Evolutionary conservation across 2,113 vertebrate species (phyloP).

Genomic region (Zosterops borbonicus): DNA sequence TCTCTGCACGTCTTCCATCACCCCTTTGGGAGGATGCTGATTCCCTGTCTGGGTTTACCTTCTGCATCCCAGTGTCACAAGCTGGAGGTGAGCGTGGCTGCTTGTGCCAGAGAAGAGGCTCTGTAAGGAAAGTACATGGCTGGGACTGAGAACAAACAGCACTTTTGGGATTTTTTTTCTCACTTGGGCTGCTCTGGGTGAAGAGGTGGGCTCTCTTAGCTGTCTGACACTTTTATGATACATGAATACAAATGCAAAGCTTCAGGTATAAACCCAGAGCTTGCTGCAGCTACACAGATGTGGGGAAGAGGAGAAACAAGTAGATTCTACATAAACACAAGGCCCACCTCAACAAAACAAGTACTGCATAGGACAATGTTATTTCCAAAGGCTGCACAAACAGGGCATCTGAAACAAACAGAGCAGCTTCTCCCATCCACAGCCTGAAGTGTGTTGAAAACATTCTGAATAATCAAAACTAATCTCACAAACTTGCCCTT

Average conservation of each 20-base stretch:
- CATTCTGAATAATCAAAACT: neutral
- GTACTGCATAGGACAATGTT: fast-evolving
- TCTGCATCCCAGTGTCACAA: neutral
- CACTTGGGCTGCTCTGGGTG: neutral
- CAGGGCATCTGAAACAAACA: neutral
- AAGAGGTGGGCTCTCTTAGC: neutral
- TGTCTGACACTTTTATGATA: fast-evolving
- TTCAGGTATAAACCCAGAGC: neutral
- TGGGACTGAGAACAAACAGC: neutral
- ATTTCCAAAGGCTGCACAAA: neutral
- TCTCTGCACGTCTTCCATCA: neutral
- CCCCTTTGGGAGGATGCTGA: neutral
- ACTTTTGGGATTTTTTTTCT: neutral
- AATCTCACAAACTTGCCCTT: neutral
- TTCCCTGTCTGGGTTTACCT: neutral
- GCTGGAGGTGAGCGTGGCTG: fast-evolving
- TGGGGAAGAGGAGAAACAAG: neutral
- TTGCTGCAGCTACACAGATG: fast-evolving
- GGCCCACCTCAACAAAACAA: neutral
- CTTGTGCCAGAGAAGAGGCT: neutral
- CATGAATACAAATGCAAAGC: neutral
- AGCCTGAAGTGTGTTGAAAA: neutral
- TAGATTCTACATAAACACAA: neutral
- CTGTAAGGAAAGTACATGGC: neutral
- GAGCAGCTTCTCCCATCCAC: neutral